Percentiles rank a stretch among this genome's conserved stretches.
phyloP scores from a whole-genome alignment of 2,113 vertebrate genomes.

The Halichoeres trimaculatus region DNA sequence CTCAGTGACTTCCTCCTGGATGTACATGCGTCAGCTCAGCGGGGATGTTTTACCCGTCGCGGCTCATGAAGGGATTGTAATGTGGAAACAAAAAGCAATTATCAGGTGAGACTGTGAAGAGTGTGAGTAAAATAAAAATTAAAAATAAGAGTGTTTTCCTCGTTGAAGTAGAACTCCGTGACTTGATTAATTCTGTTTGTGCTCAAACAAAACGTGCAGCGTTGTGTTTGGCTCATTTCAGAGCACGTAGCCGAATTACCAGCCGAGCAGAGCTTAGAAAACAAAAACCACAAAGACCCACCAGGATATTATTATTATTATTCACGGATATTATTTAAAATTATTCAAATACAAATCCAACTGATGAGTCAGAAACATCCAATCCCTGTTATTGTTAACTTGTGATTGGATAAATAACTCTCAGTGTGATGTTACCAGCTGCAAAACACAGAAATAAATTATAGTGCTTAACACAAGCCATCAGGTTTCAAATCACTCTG shows the following conservation, averaged over 20 bases:
- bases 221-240: constrained; percentile 43
- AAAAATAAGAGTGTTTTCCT: constrained; percentile 10
- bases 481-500: too few species aligned
- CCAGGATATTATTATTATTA: constrained; percentile 23
- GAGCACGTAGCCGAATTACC: constrained; percentile 31
- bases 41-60: not conserved
- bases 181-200: constrained; percentile 26
- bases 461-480: too few species aligned
- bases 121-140: not conserved
- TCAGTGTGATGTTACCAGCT: not conserved
- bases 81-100: constrained; percentile 39
- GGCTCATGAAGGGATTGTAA: not conserved
- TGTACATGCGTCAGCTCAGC: constrained; percentile 6
- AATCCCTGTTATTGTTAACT: constrained; percentile 12
- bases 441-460: too few species aligned
- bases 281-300: constrained; percentile 43
- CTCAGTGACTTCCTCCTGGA: constrained; percentile 8
- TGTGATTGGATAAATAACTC: not conserved
- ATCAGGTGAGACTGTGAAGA: constrained; percentile 40
- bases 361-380: constrained; percentile 6
- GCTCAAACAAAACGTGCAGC: constrained; percentile 17
- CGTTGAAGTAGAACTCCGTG: constrained; percentile 51
- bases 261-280: constrained; percentile 25
- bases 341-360: not conserved
- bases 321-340: constrained; percentile 8